Conservation (phyloP, 2,888 invertebrate genomes). For the Pachycephus smyrnensis region DNA sequence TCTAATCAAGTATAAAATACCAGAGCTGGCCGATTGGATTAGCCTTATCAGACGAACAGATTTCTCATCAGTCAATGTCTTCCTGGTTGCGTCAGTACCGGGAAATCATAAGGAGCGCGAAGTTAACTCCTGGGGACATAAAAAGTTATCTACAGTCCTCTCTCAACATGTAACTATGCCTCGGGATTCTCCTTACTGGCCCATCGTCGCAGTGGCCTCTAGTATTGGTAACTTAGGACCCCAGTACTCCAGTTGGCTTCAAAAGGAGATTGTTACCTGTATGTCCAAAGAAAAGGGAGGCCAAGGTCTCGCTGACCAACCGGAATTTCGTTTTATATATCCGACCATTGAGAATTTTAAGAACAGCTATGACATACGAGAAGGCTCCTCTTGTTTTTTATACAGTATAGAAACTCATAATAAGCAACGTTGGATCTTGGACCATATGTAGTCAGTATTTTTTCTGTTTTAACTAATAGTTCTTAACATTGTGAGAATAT, state of each 20-base stretch:
- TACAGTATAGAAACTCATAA: slow-evolving; percentile 81
- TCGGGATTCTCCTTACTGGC: slow-evolving; percentile 71
- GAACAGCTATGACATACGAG: slow-evolving; percentile 84
- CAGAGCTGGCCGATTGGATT: slow-evolving; percentile 79
- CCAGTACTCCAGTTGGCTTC: slow-evolving; percentile 77
- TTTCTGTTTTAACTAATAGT: slow-evolving; percentile 9
- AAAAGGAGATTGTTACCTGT: slow-evolving; percentile 78
- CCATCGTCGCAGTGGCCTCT: slow-evolving; percentile 88
- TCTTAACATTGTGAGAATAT: slow-evolving; percentile 5
- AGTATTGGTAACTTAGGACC: slow-evolving; percentile 90
- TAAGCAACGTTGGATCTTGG: slow-evolving; percentile 87
- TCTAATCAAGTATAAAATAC: slow-evolving; percentile 78
- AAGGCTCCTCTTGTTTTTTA: slow-evolving; percentile 90
- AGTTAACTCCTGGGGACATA: slow-evolving; percentile 74
- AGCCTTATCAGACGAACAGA: slow-evolving; percentile 82
- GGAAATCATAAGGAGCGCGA: slow-evolving; percentile 78
- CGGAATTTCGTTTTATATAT: slow-evolving; percentile 76
- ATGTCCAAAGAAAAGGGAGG: slow-evolving; percentile 69
- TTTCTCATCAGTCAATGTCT: slow-evolving; percentile 85
- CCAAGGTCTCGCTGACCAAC: slow-evolving; percentile 69
- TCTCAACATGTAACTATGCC: slow-evolving; percentile 73
- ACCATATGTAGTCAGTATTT: slow-evolving; percentile 78
- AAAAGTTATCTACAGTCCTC: slow-evolving; percentile 67
- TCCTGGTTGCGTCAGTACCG: slow-evolving; percentile 87
- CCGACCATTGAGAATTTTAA: slow-evolving; percentile 88